Base-by-base conservation (phyloP, 2,888 invertebrate species). In the Phengaris arion region DNA sequence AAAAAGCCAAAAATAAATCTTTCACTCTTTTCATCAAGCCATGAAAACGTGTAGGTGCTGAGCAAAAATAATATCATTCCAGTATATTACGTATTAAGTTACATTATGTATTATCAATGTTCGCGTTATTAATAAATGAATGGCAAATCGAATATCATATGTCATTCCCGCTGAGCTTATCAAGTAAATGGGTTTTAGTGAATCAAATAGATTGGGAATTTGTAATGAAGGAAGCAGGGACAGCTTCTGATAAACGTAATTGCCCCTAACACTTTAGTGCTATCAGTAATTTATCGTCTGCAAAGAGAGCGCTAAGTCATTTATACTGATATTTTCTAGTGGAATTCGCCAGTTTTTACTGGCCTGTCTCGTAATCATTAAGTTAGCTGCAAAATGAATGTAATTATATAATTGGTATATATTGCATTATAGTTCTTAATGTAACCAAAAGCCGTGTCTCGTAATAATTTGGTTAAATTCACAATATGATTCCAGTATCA, bases 171-270 rank as follows among this genome's bases (percentile, higher is more conserved):
- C 22, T 52, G 52, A 52, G 72, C 52, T 72, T 72, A 72, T 72
- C 72, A 54, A 72, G 72, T 54, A 72, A 70, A 72, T 72, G 72
- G 72, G 72, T 72, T 72, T 70, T 72, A 72, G 72, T 72, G 72
- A 72, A 72, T 72, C 72, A 72, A 72, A 72, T 72, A 72, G 72
- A 72, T 72, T 72, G 72, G 13, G 72, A 72, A 72, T 54, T 72
- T 72, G 72, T 72, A 72, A 72, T 72, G 54, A 72, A 72, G 72
- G 72, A 72, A 72, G 72, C 52, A 72, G 52, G 72, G 72, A 72
- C 72, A 72, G 72, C 72, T 72, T 72, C 54, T 72, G 72, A 72
- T 72, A 72, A 72, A 72, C 72, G 52, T 72, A 72, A 72, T 72
- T 72, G 72, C 72, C 8, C 8, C 54, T 72, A 72, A 72, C 72